Evolutionary conservation across 2,113 vertebrate genomes (phyloP), one percentile per base, ranked within the genome.

Genomic region (Caloenas nicobarica): DNA sequence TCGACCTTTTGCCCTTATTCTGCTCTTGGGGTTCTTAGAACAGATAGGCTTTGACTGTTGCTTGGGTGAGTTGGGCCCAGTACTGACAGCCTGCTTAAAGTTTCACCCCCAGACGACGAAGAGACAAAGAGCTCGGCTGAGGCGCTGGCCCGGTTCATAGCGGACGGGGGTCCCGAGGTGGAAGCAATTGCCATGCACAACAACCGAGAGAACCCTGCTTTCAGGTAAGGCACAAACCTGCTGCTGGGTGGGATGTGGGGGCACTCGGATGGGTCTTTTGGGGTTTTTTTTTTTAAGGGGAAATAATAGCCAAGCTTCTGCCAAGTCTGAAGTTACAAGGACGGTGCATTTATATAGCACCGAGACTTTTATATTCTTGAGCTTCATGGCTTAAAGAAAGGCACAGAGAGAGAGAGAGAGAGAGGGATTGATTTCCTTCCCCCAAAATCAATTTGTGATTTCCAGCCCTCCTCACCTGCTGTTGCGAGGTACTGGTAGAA

Each of bases 71-170:
- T 99, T 98, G 99, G 98, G 97, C 97, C 97, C 98, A 98, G 98
- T 99, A 99, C 98, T 99, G 98, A 99, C 98, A 99, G 98, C 98
- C 98, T 99, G 98, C 99, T 99, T 99, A 99, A 99, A 99, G 99
- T 99, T 99, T 99, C 98, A 98, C 98, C 99, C 99, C 98, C 99
- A 99, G 99, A 99, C 98, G 99, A 99, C 21, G 97, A 98, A 95
- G 99, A 99, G 96, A 98, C 97, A 93, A 99, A 98, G 98, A 98
- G 98, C 93, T 98, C 99, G 96, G 99, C 98, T 76, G 98, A 99
- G 98, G 99, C 98, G 93, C 98, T 99, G 97, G 99, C 99, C 94
- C 98, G 94, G 97, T 98, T 99, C 97, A 98, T 99, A 97, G 99
- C 99, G 2, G 99, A 99, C 18, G 99, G 99, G 93, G 99, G 99